phyloP scores from a whole-genome alignment of 1,140 invertebrate genomes.

The Drepana arcuata region DNA sequence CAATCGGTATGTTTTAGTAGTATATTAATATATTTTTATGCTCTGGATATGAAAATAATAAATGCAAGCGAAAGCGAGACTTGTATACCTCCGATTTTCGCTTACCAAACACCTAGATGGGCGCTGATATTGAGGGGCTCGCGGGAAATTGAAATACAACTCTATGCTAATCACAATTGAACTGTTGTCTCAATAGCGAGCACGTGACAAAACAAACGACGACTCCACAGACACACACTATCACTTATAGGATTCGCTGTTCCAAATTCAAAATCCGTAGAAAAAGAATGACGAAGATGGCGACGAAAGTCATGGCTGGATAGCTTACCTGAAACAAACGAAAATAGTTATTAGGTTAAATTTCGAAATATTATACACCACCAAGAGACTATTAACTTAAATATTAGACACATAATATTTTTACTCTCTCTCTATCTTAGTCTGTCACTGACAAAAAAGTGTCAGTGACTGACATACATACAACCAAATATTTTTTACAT shows the following conservation, averaged over 20 bases:
- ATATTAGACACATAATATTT: too few relatives aligned
- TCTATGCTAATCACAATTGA: conserved; percentile 49
- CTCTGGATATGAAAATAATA: too few relatives aligned
- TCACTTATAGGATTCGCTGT: not conserved
- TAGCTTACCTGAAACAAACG: conserved; percentile 8
- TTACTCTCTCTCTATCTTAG: too few relatives aligned
- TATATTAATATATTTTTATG: too few relatives aligned
- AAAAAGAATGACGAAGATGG: not conserved
- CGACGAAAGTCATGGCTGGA: too few relatives aligned
- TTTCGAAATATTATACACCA: conserved; percentile 5
- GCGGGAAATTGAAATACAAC: conserved; percentile 51
- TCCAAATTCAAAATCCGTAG: not conserved
- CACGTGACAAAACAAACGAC: conserved; percentile 43
- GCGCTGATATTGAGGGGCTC: too few relatives aligned
- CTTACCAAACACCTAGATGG: conserved; percentile 34
- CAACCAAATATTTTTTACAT: too few relatives aligned
- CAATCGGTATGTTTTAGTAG: too few relatives aligned
- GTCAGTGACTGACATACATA: too few relatives aligned
- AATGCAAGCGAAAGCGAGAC: too few relatives aligned
- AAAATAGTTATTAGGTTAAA: not conserved
- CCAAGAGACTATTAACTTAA: too few relatives aligned
- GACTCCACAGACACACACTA: conserved; percentile 23
- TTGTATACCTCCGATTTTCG: conserved; percentile 48
- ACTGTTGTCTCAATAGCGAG: conserved; percentile 42
- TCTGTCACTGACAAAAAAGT: too few relatives aligned